Base-by-base conservation (phyloP, 2,797 vertebrate genomes). In the Myotis myotis region DNA sequence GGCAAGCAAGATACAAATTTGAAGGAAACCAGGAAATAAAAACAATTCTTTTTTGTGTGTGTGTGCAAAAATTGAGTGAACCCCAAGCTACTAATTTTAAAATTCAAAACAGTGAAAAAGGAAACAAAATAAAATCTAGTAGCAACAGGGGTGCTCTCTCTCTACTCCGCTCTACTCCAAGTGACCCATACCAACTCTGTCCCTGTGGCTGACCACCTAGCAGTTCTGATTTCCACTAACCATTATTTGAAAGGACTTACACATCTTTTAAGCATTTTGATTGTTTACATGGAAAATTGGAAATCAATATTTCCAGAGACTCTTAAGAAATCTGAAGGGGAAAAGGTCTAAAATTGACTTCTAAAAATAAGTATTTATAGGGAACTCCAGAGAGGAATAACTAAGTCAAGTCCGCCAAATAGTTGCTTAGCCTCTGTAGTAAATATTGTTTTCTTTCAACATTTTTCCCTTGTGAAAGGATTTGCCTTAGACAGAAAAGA, bases 261-360 rank as follows among this genome's bases (percentile, higher is more conserved):
- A 86, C 11, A 83, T 90, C n/a, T 91, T 85, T 91, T 89, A 78
- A 92, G 53, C 13, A 95, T 72, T 91, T 88, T 89, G 44, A 84
- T 68, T 88, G 23, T 64, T 91, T 84, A 94, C 89, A 51, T 62
- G 33, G 81, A 36, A 95, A 91, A 87, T 55, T 94, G 36, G 33
- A 89, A 88, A 49, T 90, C 49, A 83, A 0, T 80, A 74, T 81
- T 38, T 96, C 78, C 84, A 93, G 44, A 78, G 38, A 95, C 55
- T 86, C 57, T 81, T 91, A 11, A 95, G 28, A 92, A 94, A 84
- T 87, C 44, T 81, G n/a, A 87, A 28, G 33, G 22, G 9, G 17
- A 64, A 75, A 66, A 47, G 11, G 22, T 36, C 89, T 92, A 79
- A 87, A 92, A 71, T 36, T 12, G 5, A 82, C 60, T 89, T 96